Evolutionary conservation across 2,113 vertebrate genomes (phyloP), one percentile per base, ranked within the genome.

Genomic region (Pseudorhombus dupliciocellatus): DNA sequence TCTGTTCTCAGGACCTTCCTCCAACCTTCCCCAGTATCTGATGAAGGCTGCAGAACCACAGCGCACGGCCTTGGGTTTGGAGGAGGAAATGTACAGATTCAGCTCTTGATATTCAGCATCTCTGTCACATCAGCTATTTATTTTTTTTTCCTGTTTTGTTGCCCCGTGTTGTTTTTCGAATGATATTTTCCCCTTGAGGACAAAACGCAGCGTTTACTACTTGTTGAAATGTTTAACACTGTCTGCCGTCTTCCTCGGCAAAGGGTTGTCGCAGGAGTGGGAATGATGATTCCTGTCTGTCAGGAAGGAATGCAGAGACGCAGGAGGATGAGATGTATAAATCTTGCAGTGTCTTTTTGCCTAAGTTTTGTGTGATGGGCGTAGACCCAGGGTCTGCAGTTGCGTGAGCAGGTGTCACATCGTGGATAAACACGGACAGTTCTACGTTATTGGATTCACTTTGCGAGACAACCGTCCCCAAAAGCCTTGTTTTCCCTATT

Each of bases 401-500:
- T 48, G 61, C 58, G 40, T 61, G 30, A 70, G 84, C 57, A 80
- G 77, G 75, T 84, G 85, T 88, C 87, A 87, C 84, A 77, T 70
- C 73, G 58, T 75, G 81, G 74, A 75, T 85, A 82, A 88, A 86
- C 53, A 82, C 63, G 67, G 67, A 37, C 10, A 37, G 69, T 84
- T 67, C 66, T 11, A 31, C 81, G 79, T 86, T 89, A 84, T 83
- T 87, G 81, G 78, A 87, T 88, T 83, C 79, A 81, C 83, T 85
- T 83, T 84, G 84, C 75, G 80, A 81, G 85, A 87, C 80, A 86
- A 89, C 86, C 82, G 79, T 89, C 83, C 86, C 84, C 75, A 79
- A 80, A 85, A 84, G 86, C 85, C 42, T 46, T 73, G 16, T 46
- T 46, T 46, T n/a, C n/a, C n/a, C n/a, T 37, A 37, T 37, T 37